These are phyloP conservation scores for Mionectes olivaceus DNA, from an alignment of 2,797 vertebrate species.

Conservation along the genomic window DNA sequence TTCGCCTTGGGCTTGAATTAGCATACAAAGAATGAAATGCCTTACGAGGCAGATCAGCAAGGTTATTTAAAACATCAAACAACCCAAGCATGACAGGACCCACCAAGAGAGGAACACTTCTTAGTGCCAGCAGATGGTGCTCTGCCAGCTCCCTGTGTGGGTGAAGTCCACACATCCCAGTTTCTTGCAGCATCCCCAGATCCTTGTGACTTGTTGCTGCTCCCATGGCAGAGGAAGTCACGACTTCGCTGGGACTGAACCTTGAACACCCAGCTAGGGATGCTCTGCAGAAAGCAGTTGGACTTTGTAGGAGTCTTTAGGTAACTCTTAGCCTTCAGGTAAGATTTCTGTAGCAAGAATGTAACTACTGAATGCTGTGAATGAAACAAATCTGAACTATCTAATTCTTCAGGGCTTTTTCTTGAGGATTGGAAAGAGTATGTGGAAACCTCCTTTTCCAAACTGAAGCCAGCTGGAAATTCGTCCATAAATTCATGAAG, in stretches of 20 bases:
- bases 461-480: not conserved
- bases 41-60: not conserved
- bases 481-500: not conserved
- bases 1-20: slow-evolving; percentile 27
- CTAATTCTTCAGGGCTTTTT: not conserved
- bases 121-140: not conserved
- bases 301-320: not conserved
- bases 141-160: not conserved
- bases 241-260: not conserved
- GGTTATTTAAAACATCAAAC: slow-evolving; percentile 31
- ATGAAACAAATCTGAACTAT: not conserved
- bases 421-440: not conserved
- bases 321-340: not conserved
- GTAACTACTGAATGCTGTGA: not conserved
- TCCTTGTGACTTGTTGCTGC: not conserved
- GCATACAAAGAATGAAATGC: not conserved
- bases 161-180: not conserved
- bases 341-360: not conserved
- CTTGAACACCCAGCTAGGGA: not conserved
- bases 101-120: not conserved
- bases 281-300: not conserved
- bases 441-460: not conserved
- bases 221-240: accelerated
- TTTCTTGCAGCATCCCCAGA: not conserved
- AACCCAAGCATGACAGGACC: not conserved